Percentiles rank a stretch among this genome's conserved stretches.
Conservation (phyloP, 1,140 invertebrate species). For the Uloborus diversus region DNA sequence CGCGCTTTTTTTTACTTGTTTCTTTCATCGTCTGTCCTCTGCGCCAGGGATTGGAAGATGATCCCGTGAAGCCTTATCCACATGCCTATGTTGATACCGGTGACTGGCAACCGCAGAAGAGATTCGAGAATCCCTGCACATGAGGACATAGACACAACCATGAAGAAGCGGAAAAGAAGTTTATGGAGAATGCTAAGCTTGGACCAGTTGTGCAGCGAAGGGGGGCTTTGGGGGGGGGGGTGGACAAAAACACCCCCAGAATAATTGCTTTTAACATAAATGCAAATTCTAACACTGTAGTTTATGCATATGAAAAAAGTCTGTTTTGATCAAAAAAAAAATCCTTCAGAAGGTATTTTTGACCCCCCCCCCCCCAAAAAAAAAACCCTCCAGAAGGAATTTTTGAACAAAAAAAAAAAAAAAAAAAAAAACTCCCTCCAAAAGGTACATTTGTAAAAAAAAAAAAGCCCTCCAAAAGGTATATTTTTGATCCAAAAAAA, state of each 20-base stretch:
- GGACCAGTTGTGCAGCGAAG: not conserved
- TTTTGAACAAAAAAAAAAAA: too few relatives aligned
- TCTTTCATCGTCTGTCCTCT: conserved; percentile 20
- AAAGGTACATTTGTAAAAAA: too few relatives aligned
- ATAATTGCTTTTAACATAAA: too few relatives aligned
- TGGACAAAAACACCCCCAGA: not conserved
- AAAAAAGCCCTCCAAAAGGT: too few relatives aligned
- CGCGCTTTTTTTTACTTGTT: not conserved
- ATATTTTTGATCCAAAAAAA: too few relatives aligned
- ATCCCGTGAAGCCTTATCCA: not conserved
- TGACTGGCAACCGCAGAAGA: not conserved
- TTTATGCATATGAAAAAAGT: too few relatives aligned
- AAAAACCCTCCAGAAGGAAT: too few relatives aligned
- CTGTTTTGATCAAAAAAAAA: too few relatives aligned
- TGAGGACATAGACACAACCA: not conserved
- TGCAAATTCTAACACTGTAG: too few relatives aligned
- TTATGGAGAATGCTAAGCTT: not conserved
- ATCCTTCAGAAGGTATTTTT: too few relatives aligned
- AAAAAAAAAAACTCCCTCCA: too few relatives aligned
- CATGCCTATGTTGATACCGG: not conserved
- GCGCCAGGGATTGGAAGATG: conserved; percentile 14
- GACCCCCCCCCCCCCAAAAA: too few relatives aligned
- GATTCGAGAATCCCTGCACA: not conserved
- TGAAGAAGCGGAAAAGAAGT: not conserved
- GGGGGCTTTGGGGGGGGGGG: not conserved